Evolutionary conservation across 1,140 invertebrate species (phyloP).

Genomic region (Pogonomyrmex californicus): DNA sequence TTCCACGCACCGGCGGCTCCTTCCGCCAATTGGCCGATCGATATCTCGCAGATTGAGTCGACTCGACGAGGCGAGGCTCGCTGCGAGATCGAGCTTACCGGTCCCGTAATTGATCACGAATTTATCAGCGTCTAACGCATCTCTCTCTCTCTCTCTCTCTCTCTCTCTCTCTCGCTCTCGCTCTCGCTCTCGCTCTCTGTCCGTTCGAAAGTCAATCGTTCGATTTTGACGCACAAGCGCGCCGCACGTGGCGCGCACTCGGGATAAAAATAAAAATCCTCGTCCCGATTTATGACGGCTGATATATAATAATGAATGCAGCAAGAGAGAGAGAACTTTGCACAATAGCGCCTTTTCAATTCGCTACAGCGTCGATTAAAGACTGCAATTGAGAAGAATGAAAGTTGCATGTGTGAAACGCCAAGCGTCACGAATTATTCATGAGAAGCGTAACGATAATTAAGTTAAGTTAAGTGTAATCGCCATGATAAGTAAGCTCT

Average conservation of each 20-base stretch:
- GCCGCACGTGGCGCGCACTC: slow-evolving; percentile 50
- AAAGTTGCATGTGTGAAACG: slow-evolving; percentile 1
- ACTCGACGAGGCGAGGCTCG: slow-evolving; percentile 67
- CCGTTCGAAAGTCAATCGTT: slow-evolving; percentile 45
- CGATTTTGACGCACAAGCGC: slow-evolving; percentile 53
- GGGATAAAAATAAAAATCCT: slow-evolving; percentile 54
- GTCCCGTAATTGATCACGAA: slow-evolving; percentile 59
- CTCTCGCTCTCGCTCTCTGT: background rate
- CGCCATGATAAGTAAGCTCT: background rate
- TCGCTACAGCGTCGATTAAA: background rate
- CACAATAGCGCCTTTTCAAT: slow-evolving; percentile 19
- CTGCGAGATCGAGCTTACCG: slow-evolving; percentile 55
- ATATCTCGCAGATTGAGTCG: slow-evolving; percentile 65
- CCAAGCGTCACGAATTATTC: slow-evolving; percentile 6
- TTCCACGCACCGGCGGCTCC: slow-evolving; percentile 57
- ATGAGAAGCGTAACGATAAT: slow-evolving; percentile 3
- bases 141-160: background rate
- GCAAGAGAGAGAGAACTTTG: slow-evolving; percentile 24
- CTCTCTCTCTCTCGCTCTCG: background rate
- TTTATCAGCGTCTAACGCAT: slow-evolving; percentile 47
- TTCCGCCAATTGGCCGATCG: slow-evolving; percentile 64
- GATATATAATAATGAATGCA: slow-evolving; percentile 45
- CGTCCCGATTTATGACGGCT: slow-evolving; percentile 41
- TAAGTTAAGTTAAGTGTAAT: background rate
- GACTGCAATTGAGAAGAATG: slow-evolving; percentile 14